A percentile compares a stretch with the other conserved stretches of the same genome.
phyloP scores from a whole-genome alignment of 2,888 invertebrate genomes.

The Eumerus sabulonum region DNA sequence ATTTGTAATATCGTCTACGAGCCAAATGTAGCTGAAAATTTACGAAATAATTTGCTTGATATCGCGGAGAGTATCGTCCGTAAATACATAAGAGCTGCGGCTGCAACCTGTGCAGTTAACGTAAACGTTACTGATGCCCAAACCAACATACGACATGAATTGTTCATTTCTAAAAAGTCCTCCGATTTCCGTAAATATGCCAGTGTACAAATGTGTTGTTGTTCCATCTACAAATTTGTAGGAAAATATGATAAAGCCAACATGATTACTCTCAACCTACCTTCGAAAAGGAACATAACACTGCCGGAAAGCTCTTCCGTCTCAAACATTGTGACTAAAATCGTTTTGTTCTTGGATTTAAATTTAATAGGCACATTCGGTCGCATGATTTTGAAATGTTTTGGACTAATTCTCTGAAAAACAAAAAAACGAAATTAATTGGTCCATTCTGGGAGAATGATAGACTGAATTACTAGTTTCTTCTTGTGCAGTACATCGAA shows the following conservation, averaged over 20 bases:
- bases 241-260: background rate
- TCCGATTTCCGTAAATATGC: slow-evolving; percentile 40
- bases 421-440: background rate
- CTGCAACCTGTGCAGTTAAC: slow-evolving; percentile 37
- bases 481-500: slow-evolving; percentile 42
- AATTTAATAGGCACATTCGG: slow-evolving; percentile 47
- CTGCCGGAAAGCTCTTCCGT: slow-evolving; percentile 34
- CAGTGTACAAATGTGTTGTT: slow-evolving; percentile 40
- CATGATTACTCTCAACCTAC: slow-evolving; percentile 4
- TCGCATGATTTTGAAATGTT: slow-evolving; percentile 25
- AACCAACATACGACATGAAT: slow-evolving; percentile 27
- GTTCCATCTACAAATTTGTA: slow-evolving; percentile 17
- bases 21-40: background rate
- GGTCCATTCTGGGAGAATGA: no score
- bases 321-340: slow-evolving; percentile 58
- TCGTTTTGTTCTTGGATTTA: slow-evolving; percentile 35
- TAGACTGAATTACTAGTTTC: slow-evolving; percentile 32
- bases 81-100: slow-evolving; percentile 33
- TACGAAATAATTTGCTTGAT: slow-evolving; percentile 47
- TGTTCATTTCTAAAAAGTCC: slow-evolving; percentile 20
- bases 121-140: slow-evolving; percentile 42
- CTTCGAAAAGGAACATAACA: slow-evolving; percentile 56
- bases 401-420: slow-evolving; percentile 3
- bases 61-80: slow-evolving; percentile 45
- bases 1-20: no score